A percentile compares a stretch with the other conserved stretches of the same genome.
Evolutionary conservation across 2,888 invertebrate species (phyloP).

Genomic region (Yponomeuta plumbellus): DNA sequence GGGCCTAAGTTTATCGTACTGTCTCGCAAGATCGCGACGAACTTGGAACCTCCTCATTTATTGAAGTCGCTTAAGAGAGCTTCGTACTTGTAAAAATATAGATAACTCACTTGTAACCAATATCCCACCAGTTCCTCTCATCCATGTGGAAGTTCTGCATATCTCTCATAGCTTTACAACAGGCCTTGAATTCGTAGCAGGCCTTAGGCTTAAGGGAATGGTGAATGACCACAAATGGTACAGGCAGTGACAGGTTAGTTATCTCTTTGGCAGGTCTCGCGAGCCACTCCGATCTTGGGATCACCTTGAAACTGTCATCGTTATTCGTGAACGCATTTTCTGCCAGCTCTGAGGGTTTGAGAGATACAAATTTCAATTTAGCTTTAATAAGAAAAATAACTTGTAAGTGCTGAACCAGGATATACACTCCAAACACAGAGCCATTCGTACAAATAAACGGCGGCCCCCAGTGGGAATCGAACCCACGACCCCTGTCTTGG

Average conservation of each 20-base stretch:
- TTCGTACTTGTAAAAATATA: too few species aligned
- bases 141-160: slow-evolving; percentile 81
- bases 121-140: slow-evolving; percentile 79
- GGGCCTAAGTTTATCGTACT: too few species aligned
- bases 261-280: slow-evolving; percentile 70
- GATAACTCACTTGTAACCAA: slow-evolving; percentile 71
- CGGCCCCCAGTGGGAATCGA: too few species aligned
- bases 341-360: slow-evolving; percentile 23
- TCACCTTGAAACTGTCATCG: slow-evolving; percentile 47
- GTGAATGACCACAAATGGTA: slow-evolving; percentile 83
- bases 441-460: too few species aligned
- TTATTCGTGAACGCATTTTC: slow-evolving; percentile 44
- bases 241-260: slow-evolving; percentile 71
- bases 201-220: slow-evolving; percentile 79
- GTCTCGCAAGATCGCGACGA: too few species aligned
- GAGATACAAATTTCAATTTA: background rate
- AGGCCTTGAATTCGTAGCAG: slow-evolving; percentile 70
- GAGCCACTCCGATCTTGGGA: slow-evolving; percentile 75
- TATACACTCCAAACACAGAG: too few species aligned
- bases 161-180: slow-evolving; percentile 75
- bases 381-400: too few species aligned
- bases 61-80: too few species aligned
- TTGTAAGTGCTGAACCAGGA: too few species aligned
- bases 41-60: too few species aligned
- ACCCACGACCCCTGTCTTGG: too few species aligned